Evolutionary conservation across 2,888 invertebrate species (phyloP).

Genomic region (Pristionchus fissidentatus): DNA sequence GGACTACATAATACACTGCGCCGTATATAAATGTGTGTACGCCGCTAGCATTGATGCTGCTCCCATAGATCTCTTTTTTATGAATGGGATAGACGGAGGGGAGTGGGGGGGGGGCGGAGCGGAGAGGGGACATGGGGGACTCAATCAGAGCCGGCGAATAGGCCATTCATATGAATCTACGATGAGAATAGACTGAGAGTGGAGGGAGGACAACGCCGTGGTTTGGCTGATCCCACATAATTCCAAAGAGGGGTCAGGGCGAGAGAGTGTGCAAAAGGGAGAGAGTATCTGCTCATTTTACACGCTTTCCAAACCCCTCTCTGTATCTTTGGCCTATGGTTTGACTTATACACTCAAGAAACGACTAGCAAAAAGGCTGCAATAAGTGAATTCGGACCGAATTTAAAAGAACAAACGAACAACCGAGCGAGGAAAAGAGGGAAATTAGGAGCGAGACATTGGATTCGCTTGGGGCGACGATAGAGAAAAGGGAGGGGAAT

Average conservation of each 20-base stretch:
- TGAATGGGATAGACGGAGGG: neutral
- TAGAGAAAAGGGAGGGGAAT: no score
- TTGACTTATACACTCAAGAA: neutral
- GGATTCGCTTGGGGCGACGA: no score
- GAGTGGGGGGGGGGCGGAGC: neutral
- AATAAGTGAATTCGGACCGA: neutral
- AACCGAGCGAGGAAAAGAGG: no score
- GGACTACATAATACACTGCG: neutral
- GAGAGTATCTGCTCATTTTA: neutral
- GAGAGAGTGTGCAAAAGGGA: no score
- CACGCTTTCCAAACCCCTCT: neutral
- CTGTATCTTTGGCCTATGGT: no score
- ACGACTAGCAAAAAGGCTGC: neutral
- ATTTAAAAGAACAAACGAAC: no score
- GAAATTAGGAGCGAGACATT: no score
- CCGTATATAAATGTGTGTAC: neutral
- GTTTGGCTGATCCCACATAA: neutral
- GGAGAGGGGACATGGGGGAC: neutral
- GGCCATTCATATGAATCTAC: constrained; percentile 30
- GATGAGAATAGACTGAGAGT: constrained; percentile 10
- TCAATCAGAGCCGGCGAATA: constrained; percentile 12
- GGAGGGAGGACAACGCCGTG: neutral
- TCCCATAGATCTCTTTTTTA: neutral
- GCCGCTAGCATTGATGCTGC: constrained; percentile 4
- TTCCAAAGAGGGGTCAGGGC: no score